These are phyloP conservation scores for Xylophagus ater DNA, from an alignment of 2,888 invertebrate species.

Conservation along the genomic window DNA sequence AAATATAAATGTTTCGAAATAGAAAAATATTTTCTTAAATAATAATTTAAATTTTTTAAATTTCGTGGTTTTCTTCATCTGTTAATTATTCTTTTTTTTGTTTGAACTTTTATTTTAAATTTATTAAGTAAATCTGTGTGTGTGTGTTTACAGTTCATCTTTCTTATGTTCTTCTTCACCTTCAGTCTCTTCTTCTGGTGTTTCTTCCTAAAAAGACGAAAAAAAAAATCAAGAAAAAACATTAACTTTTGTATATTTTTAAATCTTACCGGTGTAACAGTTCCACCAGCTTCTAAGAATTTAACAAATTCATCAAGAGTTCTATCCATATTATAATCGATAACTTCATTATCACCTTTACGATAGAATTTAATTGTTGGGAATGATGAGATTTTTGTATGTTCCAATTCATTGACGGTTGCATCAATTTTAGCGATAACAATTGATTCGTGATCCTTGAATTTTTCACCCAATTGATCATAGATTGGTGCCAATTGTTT, in stretches of 20 bases:
- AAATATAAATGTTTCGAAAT: too few relatives aligned
- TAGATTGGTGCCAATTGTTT: conserved; percentile 95
- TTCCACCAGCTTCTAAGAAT: conserved; percentile 88
- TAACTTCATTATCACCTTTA: conserved; percentile 75
- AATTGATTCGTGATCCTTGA: conserved; percentile 66
- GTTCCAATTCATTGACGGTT: conserved; percentile 94
- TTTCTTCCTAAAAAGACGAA: conserved; percentile 23
- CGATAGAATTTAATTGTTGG: conserved; percentile 91
- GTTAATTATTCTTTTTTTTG: too few relatives aligned
- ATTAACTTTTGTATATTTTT: background rate
- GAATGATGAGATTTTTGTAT: conserved; percentile 89
- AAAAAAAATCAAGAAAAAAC: background rate
- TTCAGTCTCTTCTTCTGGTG: conserved; percentile 24
- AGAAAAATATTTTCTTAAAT: too few relatives aligned
- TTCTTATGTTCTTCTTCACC: conserved; percentile 32
- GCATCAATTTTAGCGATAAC: conserved; percentile 98
- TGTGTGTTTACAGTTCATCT: conserved; percentile 38
- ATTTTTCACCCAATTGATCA: conserved; percentile 91
- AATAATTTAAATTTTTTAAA: too few relatives aligned
- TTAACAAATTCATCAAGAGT: conserved; percentile 86
- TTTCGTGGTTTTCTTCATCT: too few relatives aligned
- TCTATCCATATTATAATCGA: conserved; percentile 92
- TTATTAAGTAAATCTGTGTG: too few relatives aligned
- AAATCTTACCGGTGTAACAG: conserved; percentile 47
- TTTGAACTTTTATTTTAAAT: too few relatives aligned